Conservation (phyloP, 2,797 vertebrate species). For the Varecia variegata region DNA sequence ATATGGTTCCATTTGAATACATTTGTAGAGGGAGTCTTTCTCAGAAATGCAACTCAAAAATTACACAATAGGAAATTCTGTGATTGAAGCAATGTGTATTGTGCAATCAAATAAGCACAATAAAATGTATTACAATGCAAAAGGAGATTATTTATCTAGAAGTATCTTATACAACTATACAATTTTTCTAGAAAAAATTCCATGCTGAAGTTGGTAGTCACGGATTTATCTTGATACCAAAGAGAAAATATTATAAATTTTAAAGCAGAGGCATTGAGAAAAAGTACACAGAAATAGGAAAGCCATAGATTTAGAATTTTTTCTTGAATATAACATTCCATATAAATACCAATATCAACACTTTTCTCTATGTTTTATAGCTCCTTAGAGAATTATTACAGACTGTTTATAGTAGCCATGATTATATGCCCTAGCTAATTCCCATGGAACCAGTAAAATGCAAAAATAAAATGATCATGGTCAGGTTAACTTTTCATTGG, state of each 20-base stretch:
- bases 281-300: background rate
- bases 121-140: background rate
- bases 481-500: background rate
- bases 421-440: background rate
- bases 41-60: background rate
- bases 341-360: background rate
- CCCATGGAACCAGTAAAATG: background rate
- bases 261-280: background rate
- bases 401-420: background rate
- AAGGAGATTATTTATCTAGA: background rate
- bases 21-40: background rate
- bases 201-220: background rate
- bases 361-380: background rate
- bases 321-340: background rate
- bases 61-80: background rate
- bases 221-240: background rate
- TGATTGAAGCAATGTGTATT: background rate
- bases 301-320: background rate
- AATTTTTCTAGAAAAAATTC: background rate
- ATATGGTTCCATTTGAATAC: background rate
- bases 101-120: background rate
- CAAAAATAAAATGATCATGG: background rate
- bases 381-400: background rate
- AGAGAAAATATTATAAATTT: background rate
- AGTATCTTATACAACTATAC: background rate